These are phyloP conservation scores for Pelvicachromis taeniatus DNA, from an alignment of 2,113 vertebrate genomes.

Conservation along the genomic window DNA sequence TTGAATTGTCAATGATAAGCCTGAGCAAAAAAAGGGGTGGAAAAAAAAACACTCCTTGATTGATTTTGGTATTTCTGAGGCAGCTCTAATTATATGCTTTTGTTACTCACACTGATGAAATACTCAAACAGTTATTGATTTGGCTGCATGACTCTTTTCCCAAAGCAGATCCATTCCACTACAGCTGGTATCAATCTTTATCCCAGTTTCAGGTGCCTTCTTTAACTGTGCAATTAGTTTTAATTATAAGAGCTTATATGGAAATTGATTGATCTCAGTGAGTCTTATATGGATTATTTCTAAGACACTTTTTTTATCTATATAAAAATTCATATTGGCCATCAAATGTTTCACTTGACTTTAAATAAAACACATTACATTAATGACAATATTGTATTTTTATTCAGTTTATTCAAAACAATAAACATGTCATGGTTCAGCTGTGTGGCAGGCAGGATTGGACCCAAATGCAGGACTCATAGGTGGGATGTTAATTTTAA, in stretches of 20 bases:
- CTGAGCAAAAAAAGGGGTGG: neutral
- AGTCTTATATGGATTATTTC: neutral
- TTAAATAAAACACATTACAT: neutral
- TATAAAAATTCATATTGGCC: neutral
- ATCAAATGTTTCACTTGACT: neutral
- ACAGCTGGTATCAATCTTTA: constrained; percentile 51
- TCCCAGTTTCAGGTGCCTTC: constrained; percentile 35
- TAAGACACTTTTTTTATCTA: neutral
- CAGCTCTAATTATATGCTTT: constrained; percentile 55
- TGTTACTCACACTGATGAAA: constrained; percentile 59
- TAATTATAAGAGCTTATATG: constrained; percentile 48
- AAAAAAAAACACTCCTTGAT: constrained; percentile 24
- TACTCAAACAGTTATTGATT: constrained; percentile 60
- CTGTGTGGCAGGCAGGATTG: no score
- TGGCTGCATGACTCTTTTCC: constrained; percentile 21
- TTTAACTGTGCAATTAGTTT: constrained; percentile 51
- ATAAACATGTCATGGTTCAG: neutral
- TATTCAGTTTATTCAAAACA: neutral
- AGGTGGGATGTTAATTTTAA: no score
- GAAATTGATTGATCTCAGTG: constrained; percentile 49
- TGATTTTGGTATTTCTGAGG: constrained; percentile 52
- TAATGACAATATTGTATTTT: neutral
- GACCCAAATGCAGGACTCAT: no score
- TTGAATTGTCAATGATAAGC: constrained; percentile 8
- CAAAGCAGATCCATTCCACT: constrained; percentile 26